phyloP scores from a whole-genome alignment of 2,113 vertebrate species.

The Chloropsis hardwickii region DNA sequence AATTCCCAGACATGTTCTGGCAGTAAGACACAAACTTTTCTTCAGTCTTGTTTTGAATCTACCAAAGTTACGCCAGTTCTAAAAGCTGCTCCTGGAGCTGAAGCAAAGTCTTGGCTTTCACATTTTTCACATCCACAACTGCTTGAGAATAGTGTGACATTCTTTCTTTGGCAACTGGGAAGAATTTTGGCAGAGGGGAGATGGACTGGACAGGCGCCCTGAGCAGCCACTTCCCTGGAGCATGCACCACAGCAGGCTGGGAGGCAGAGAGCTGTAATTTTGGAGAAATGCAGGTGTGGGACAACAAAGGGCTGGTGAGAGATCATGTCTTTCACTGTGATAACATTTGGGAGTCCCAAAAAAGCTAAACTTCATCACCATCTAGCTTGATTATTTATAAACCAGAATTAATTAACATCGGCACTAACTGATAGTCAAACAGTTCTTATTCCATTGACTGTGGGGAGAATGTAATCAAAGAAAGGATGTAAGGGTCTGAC shows the following conservation, averaged over 20 bases:
- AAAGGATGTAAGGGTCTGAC: background rate
- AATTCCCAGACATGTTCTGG: conserved; percentile 13
- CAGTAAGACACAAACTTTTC: background rate
- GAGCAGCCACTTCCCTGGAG: background rate
- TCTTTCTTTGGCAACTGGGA: background rate
- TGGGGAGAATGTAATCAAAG: background rate
- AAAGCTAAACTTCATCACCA: background rate
- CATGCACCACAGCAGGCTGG: background rate
- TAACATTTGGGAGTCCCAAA: background rate
- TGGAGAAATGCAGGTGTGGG: background rate
- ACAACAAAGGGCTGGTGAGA: background rate
- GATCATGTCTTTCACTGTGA: background rate
- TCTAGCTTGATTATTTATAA: background rate
- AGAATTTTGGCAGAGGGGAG: background rate
- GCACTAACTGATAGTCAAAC: background rate
- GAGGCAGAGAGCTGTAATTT: background rate
- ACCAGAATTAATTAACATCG: background rate
- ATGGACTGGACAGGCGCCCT: background rate
- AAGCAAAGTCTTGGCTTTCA: background rate
- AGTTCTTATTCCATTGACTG: background rate
- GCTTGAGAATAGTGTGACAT: conserved; percentile 12
- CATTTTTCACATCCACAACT: background rate
- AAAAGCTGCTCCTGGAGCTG: conserved; percentile 18
- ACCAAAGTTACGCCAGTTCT: background rate
- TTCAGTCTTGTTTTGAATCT: background rate